Base-by-base conservation (phyloP, 2,113 vertebrate genomes). In the Strigops habroptila region DNA sequence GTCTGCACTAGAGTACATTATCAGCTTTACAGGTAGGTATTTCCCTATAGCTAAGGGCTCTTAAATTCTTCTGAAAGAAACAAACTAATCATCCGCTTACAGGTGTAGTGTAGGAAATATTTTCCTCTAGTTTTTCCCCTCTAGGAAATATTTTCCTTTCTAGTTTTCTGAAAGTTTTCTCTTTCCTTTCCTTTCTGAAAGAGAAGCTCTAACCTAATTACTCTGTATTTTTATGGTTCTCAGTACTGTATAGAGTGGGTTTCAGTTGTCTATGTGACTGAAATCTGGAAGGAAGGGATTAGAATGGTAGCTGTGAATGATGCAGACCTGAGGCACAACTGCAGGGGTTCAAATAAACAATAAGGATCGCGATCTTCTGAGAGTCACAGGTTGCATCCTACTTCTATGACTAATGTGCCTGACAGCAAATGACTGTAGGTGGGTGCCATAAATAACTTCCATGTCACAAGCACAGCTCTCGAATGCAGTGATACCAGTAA, bases 401-500 rank as follows among this genome's bases (percentile, higher is more conserved):
- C 17, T 64, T n/a, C 12, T 35, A 12, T 60, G 69, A 44, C 5
- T 18, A 46, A 62, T 67, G 24, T 65, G 22, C 19, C 35, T 65
- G 35, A 3, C 7, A 16, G 2, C 24, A 48, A 39, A 35, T 4
- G 6, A 3, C 6, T 55, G 53, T 75, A 75, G 71, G 48, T 71
- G 57, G 52, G 52, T 27, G 13, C 39, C 28, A n/a, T 53, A 57
- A 85, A 64, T 60, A 82, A 60, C 27, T 82, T 74, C 41, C 16
- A 3, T 41, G 43, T 51, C 82, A 23, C 57, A 62, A 81, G 31
- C 18, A 28, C 44, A 81, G 48, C 35, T 91, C 64, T 51, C 0
- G 1, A 33, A 74, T 37, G 33, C 30, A 88, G 35, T 0, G 0
- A 23, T 3, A 55, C 51, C 0, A 0, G 28, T 25, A 15, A 69